Percentiles rank a stretch among this genome's conserved stretches.
These are phyloP conservation scores for Calameuta pallipes DNA, from an alignment of 2,888 invertebrate species.

Conservation along the genomic window DNA sequence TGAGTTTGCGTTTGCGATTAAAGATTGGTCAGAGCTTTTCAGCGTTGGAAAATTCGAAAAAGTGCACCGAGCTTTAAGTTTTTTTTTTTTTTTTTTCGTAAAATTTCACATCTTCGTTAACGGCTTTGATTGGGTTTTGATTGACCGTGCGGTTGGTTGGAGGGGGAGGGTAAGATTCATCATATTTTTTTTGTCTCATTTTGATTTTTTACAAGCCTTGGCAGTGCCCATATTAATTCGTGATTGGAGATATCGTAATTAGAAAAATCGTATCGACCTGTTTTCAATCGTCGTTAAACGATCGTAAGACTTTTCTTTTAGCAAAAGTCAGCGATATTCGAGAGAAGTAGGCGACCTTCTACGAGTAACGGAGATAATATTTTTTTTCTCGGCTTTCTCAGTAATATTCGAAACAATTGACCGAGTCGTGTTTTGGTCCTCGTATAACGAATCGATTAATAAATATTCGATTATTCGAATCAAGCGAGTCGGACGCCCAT, in stretches of 20 bases:
- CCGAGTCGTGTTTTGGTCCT: background rate
- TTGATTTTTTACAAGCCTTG: slow-evolving; percentile 52
- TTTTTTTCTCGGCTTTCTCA: background rate
- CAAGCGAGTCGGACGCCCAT: background rate
- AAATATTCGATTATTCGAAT: background rate
- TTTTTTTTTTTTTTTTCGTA: slow-evolving; percentile 6
- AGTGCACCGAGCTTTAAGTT: background rate
- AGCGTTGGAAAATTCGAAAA: background rate
- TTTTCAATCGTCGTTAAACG: background rate
- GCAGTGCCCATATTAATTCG: slow-evolving; percentile 57
- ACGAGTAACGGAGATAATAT: background rate
- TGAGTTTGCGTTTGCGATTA: slow-evolving; percentile 25
- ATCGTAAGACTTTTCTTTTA: background rate
- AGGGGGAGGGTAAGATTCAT: background rate
- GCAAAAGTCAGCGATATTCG: background rate
- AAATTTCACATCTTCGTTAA: background rate
- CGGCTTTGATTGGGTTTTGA: slow-evolving; percentile 43
- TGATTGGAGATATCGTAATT: slow-evolving; percentile 22
- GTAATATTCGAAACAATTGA: background rate
- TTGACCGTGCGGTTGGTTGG: slow-evolving; percentile 33
- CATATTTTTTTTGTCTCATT: slow-evolving; percentile 14
- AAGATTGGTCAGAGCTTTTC: slow-evolving; percentile 15
- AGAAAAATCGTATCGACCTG: background rate
- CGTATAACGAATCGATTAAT: background rate
- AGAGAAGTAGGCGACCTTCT: background rate